These are phyloP conservation scores for Equus przewalskii DNA, from an alignment of 2,113 vertebrate genomes.

Conservation along the genomic window DNA sequence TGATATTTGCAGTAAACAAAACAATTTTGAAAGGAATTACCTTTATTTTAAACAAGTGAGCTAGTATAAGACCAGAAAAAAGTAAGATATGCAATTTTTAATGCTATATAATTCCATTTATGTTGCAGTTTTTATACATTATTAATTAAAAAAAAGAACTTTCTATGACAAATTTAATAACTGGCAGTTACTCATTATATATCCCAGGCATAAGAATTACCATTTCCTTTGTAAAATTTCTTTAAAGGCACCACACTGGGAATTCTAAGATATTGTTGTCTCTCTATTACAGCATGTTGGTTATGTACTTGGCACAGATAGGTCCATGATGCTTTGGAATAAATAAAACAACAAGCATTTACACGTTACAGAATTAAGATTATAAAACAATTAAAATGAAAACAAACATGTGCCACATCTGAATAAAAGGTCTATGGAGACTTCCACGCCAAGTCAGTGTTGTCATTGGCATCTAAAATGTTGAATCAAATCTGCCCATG, in stretches of 20 bases:
- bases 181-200: neutral
- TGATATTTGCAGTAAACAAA: neutral
- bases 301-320: neutral
- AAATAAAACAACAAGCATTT: conserved; percentile 4
- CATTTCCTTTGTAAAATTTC: conserved; percentile 21
- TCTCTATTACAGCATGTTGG: neutral
- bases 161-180: neutral
- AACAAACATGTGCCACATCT: neutral
- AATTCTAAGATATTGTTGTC: neutral
- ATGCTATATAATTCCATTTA: neutral
- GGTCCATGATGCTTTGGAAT: neutral
- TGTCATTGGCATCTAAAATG: neutral
- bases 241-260: neutral
- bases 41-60: neutral
- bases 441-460: neutral
- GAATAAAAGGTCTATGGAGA: neutral
- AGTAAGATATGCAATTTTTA: neutral
- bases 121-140: neutral
- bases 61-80: neutral
- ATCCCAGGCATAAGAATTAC: neutral
- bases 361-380: neutral
- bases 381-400: conserved; percentile 42
- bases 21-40: conserved; percentile 15
- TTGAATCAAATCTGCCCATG: neutral
- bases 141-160: neutral